phyloP scores from a whole-genome alignment of 2,888 invertebrate genomes.

The Sisyra nigra region DNA sequence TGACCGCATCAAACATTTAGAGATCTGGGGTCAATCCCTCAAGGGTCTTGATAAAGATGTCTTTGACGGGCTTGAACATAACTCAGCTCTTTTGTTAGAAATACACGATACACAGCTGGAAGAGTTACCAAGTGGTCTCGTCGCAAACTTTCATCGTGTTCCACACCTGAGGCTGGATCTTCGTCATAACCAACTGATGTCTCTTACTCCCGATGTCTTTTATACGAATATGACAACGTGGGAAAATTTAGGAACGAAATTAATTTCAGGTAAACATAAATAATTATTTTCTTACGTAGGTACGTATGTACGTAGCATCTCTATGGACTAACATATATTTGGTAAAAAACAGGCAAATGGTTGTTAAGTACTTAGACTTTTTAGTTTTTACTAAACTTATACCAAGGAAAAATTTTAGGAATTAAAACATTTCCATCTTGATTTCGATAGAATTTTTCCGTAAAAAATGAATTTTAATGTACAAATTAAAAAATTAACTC shows the following conservation, averaged over 20 bases:
- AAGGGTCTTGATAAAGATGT: constrained; percentile 61
- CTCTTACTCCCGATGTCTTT: constrained; percentile 67
- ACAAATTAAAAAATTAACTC: too few relatives aligned
- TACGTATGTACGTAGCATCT: neutral
- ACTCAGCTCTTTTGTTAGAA: constrained; percentile 58
- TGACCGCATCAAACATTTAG: constrained; percentile 61
- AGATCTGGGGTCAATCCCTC: constrained; percentile 19
- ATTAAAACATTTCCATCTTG: too few relatives aligned
- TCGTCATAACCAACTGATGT: constrained; percentile 62
- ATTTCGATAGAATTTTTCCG: too few relatives aligned
- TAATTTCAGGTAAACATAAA: constrained; percentile 51
- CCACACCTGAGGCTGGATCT: constrained; percentile 71
- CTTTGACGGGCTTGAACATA: constrained; percentile 54
- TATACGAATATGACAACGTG: constrained; percentile 76
- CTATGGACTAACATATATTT: too few relatives aligned
- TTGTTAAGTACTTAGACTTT: too few relatives aligned
- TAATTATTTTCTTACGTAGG: neutral
- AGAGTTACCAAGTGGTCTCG: constrained; percentile 64
- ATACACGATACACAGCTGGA: constrained; percentile 64
- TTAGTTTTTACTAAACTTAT: too few relatives aligned
- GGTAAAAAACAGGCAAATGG: too few relatives aligned
- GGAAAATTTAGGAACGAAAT: constrained; percentile 75
- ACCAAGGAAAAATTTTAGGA: too few relatives aligned
- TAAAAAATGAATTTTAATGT: too few relatives aligned
- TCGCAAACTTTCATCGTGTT: constrained; percentile 58